Evolutionary conservation across 2,797 vertebrate genomes (phyloP), one percentile per base, ranked within the genome.

Genomic region (Paratrypauchen microcephalus): DNA sequence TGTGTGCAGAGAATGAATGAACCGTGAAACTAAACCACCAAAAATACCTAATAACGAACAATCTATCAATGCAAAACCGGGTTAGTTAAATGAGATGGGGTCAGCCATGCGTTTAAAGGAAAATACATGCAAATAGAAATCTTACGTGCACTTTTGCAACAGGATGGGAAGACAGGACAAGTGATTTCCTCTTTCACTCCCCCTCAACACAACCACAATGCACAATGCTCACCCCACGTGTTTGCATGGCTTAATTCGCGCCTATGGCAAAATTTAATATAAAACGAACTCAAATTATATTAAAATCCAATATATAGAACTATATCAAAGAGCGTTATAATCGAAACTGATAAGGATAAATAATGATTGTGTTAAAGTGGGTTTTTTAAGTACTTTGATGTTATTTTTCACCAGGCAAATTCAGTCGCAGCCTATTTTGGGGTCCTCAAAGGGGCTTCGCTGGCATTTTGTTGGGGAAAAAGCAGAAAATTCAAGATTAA

Each of bases 121-220:
- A 80, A 76, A 5, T 0, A 77, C 5, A 88, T 89, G 88, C 87
- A 90, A 89, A 89, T 87, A n/a, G 9, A 11, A 13, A 57, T 28
- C 87, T 84, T 90, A 91, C 91, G 89, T 83, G 82, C 69, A 81
- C 73, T 74, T 74, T 57, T 5, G 76, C 67, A 70, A 74, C 84
- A 85, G 80, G 86, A 89, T 83, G 85, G 68, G 72, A 47, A 74
- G 28, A 55, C 23, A 19, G 70, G 39, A 41, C 32, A 24, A 66
- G 59, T 2, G 32, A n/a, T 56, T 50, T 56, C 32, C 32, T 76
- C 66, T 23, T 8, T 82, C 77, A 85, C 85, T 85, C 71, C 80
- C 81, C 65, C 77, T 41, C 56, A 54, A 16, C 62, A 52, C 41
- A 5, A 60, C 58, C 68, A 47, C 64, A 23, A 41, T 21, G 24